These are phyloP conservation scores for Leuciscus waleckii DNA, from an alignment of 2,797 vertebrate species.

Conservation along the genomic window DNA sequence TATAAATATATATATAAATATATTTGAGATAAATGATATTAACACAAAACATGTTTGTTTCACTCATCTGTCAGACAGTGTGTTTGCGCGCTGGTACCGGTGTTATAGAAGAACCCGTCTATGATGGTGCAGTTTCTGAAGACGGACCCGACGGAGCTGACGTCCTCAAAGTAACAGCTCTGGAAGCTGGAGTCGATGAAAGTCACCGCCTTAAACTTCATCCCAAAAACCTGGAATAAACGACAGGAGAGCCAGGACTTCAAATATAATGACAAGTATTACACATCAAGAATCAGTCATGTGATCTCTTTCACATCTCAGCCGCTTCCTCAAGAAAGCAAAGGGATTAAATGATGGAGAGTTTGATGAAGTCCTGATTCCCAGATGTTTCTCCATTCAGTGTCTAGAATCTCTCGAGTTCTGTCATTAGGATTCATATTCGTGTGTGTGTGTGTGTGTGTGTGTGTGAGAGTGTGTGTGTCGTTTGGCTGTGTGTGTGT, in stretches of 20 bases:
- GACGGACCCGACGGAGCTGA: constrained; percentile 90
- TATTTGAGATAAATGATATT: neutral
- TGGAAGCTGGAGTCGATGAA: constrained; percentile 93
- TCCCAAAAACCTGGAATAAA: constrained; percentile 85
- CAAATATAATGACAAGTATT: neutral
- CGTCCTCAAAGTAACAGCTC: constrained; percentile 91
- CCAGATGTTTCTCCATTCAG: neutral
- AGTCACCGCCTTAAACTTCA: constrained; percentile 94
- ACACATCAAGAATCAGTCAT: neutral
- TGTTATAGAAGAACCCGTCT: constrained; percentile 76
- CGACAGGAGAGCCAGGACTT: neutral
- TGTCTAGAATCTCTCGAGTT: neutral
- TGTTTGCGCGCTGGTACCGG: constrained; percentile 68
- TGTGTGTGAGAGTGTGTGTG: no score
- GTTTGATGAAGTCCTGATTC: neutral
- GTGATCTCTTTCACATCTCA: neutral
- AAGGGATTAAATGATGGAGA: neutral
- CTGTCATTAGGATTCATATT: constrained; percentile 22
- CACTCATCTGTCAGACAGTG: neutral
- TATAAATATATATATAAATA: neutral
- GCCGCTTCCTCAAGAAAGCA: neutral
- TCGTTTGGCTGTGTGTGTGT: no score
- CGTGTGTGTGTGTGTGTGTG: neutral
- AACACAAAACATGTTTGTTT: neutral
- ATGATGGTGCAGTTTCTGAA: constrained; percentile 93